These are phyloP conservation scores for Seira musarum DNA, from an alignment of 2,888 invertebrate species.

Conservation along the genomic window DNA sequence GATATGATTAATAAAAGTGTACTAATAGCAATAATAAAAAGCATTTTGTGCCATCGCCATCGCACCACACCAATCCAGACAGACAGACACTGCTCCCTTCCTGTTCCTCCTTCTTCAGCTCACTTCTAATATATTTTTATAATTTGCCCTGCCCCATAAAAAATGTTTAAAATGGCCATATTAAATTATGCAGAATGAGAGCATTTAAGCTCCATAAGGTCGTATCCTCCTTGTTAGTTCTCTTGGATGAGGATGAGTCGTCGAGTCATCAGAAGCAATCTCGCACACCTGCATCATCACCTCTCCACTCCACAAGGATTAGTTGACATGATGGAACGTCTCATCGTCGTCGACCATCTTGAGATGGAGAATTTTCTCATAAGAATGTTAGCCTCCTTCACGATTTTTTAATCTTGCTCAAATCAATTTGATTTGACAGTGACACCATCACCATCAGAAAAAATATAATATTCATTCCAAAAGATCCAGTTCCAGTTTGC, in stretches of 20 bases:
- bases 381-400: neutral
- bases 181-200: neutral
- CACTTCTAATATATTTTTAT: neutral
- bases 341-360: too few species aligned
- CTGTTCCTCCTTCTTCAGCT: constrained; percentile 12
- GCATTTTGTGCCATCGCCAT: constrained; percentile 53
- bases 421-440: constrained; percentile 47
- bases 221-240: too few species aligned
- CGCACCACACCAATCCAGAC: neutral
- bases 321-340: neutral
- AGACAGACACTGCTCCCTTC: neutral
- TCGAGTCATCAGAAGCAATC: constrained; percentile 1
- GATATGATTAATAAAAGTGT: constrained; percentile 12
- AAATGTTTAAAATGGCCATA: constrained; percentile 1
- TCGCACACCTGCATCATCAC: constrained; percentile 13
- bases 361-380: too few species aligned
- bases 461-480: neutral
- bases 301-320: neutral
- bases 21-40: constrained; percentile 58
- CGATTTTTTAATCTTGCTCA: constrained; percentile 21
- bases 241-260: too few species aligned
- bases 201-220: neutral
- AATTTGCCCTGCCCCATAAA: neutral
- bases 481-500: constrained; percentile 33
- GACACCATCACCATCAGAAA: constrained; percentile 29